Base-by-base conservation (phyloP, 2,797 vertebrate genomes). In the Aeoliscus strigatus region DNA sequence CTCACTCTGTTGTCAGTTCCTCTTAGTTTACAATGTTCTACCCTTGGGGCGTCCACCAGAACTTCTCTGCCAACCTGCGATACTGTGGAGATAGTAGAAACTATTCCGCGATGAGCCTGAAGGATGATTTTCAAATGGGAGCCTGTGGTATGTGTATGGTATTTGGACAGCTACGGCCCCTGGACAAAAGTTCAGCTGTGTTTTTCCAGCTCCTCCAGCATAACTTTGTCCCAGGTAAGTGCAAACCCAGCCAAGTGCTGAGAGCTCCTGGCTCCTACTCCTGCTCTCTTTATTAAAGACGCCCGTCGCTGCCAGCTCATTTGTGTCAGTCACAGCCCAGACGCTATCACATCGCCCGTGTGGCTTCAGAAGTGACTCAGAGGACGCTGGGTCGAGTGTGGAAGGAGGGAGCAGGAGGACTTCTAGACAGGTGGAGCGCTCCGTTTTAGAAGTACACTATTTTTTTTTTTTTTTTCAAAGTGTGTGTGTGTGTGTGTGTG, bases 211-310 rank as follows among this genome's bases (percentile, higher is more conserved):
- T 52, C 39, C 13, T 61, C 53, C 61, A 51, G 53, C 54, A 55
- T 46, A n/a, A 37, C 44, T 48, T 36, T 55, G 33, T 66, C 45
- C 61, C 67, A 72, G 66, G 71, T 76, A 70, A 74, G 49, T 12
- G 25, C 33, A 56, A n/a, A 24, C 55, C 31, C 8, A 4, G 37
- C 58, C 56, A 55, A 66, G 41, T 27, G 39, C 54, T 67, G 64
- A 73, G 64, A 73, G 60, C 50, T 63, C 46, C 67, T 70, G 71
- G 66, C 12, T 10, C 37, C 27, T 1, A 13, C 18, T 48, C 46
- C 11, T n/a, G 49, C 47, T 55, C 53, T 45, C 60, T 58, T 62
- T 60, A 60, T 73, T 68, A 56, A 51, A 60, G 50, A 49, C n/a
- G 15, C 27, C 3, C 47, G 25, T n/a, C 23, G 27, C 59, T 65